Evolutionary conservation across 1,140 invertebrate species (phyloP), one percentile per base, ranked within the genome.

Genomic region (Leptonema lineaticorne): DNA sequence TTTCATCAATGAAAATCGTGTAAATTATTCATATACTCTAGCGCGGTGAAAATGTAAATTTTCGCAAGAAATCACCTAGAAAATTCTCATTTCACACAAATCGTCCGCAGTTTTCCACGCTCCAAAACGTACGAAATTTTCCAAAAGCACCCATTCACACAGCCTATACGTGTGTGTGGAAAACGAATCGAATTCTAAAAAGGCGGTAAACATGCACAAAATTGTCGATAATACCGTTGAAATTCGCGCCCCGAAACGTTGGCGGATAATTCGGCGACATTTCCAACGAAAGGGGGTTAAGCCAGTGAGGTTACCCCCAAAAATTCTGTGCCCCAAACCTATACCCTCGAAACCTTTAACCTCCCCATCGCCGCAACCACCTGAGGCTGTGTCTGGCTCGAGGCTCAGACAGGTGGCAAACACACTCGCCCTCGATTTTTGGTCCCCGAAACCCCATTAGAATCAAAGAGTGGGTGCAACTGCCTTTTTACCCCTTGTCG

Each of bases 361-460:
- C 29, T 46, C 63, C 63, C 7, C 63, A 46, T 20, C 2, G 4
- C 41, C n/a, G n/a, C 62, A 50, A 53, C 63, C 63, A 65, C 63
- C 63, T 65, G 46, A 56, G 63, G 63, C 63, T 33, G 46, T 27
- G 46, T 65, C 46, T 53, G 26, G 26, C 50, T 20, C 37, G 11
- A 41, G 18, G 22, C 29, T 30, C 63, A 67, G 65, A 67, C 65
- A 67, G 65, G 65, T 67, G 65, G 65, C n/a, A 67, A 67, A 58
- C 56, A 66, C 46, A 37, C 26, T 58, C 37, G 27, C 64, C 53
- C 37, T 48, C 56, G 26, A 60, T 58, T 59, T 67, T 67, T 59
- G 6, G 16, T 33, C 48, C 45, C 63, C 16, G n/a, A n/a, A n/a
- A n/a, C n/a, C n/a, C n/a, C n/a, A n/a, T n/a, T n/a, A n/a, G n/a